These are phyloP conservation scores for Phataginus tricuspis DNA, from an alignment of 2,797 vertebrate species.

Conservation along the genomic window DNA sequence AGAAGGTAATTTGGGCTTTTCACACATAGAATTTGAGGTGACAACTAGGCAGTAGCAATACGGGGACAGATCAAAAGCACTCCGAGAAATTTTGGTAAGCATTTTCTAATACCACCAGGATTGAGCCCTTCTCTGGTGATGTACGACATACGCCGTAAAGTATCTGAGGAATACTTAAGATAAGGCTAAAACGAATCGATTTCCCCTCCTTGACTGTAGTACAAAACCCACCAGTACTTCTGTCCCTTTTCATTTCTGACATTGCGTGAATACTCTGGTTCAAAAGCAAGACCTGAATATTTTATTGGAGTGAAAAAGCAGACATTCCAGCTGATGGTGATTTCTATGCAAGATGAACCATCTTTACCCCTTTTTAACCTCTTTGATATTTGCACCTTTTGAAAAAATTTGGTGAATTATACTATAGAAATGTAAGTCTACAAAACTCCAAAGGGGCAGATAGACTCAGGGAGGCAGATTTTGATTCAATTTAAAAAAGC, in stretches of 20 bases:
- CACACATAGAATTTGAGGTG: neutral
- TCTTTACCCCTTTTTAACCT: neutral
- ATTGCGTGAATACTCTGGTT: neutral
- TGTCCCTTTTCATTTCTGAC: neutral
- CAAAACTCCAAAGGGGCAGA: conserved; percentile 47
- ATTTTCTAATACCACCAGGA: neutral
- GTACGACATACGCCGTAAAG: neutral
- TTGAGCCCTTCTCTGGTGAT: neutral
- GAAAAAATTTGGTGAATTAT: neutral
- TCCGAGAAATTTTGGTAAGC: neutral
- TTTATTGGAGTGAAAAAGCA: neutral
- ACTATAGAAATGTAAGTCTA: conserved; percentile 21
- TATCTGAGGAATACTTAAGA: neutral
- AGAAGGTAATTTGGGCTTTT: neutral
- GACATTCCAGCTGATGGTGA: neutral
- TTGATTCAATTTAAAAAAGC: conserved; percentile 37
- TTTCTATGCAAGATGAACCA: neutral
- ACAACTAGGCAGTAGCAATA: neutral
- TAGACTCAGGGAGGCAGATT: conserved; percentile 55
- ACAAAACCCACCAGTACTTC: neutral
- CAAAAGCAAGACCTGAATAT: neutral
- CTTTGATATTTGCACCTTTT: neutral
- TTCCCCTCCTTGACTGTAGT: neutral
- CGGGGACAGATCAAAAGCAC: neutral
- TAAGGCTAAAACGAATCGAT: neutral